Base-by-base conservation (phyloP, 2,113 vertebrate species). In the Orycteropus afer region DNA sequence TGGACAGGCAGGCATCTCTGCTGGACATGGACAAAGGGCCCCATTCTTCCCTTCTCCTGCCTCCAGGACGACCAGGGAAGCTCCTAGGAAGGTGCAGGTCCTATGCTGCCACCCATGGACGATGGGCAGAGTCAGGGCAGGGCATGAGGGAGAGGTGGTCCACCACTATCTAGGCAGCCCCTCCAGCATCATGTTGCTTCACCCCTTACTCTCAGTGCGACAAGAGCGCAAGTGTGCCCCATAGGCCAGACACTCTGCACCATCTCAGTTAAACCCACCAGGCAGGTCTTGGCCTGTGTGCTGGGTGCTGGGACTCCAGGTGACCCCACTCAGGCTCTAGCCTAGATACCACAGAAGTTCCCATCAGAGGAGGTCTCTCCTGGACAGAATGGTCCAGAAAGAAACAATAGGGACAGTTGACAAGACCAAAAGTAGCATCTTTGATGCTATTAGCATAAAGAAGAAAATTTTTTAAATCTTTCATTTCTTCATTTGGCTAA, bases 101-200 rank as follows among this genome's bases (percentile, higher is more conserved):
- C 7, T 13, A 1, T 34, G 17, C 65, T 57, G 57, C 22, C 32
- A 3, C 6, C 7, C 3, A 59, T 1, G n/a, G 61, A 6, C 34
- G n/a, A 18, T 2, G 3, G 59, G 42, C 57, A 34, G 45, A 40
- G 15, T 22, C 7, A 61, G 40, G 79, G 49, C 51, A 13, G 1
- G 4, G 61, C 9, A 9, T 76, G 59, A 15, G 29, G 25, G 13
- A 2, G 10, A 55, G 14, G 49, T 37, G 7, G 14, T 18, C n/a
- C 27, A 37, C 55, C 45, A 9, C n/a, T 0, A 0, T 3, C 15
- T 17, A 53, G 0, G 67, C 11, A 22, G 49, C 23, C 4, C 18
- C n/a, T 25, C 22, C 17, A 0, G 65, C 2, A 7, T 23, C 0
- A 0, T 25, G 11, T 40, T 12, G 2, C 22, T 51, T 22, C 34